Evolutionary conservation across 2,113 vertebrate genomes (phyloP).

Genomic region (Psammodynastes pulverulentus): DNA sequence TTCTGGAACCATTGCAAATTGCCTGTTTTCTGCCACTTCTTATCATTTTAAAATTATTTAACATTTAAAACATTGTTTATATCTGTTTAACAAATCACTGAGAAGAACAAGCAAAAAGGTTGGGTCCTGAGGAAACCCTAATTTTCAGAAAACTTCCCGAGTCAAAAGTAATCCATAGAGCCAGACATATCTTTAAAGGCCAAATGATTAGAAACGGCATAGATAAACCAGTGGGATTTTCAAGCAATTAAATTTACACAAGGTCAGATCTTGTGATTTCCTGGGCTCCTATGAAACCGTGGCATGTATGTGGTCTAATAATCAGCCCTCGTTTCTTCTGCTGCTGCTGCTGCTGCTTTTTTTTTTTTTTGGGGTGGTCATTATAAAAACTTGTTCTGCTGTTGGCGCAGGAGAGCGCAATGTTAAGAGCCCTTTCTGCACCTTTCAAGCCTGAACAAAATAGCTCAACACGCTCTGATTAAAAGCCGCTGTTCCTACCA

Average conservation of each 20-base stretch:
- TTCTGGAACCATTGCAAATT: neutral
- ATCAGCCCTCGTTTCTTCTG: neutral
- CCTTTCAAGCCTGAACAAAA: slow-evolving; percentile 32
- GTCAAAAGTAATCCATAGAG: neutral
- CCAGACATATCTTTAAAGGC: neutral
- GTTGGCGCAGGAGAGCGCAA: neutral
- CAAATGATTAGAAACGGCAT: neutral
- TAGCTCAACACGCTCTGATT: slow-evolving; percentile 54
- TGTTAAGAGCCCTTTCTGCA: slow-evolving; percentile 39
- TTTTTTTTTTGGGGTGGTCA: slow-evolving; percentile 26
- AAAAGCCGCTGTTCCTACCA: slow-evolving; percentile 33
- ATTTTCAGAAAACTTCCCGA: neutral
- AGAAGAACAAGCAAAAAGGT: neutral
- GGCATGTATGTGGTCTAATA: neutral
- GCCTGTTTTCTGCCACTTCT: neutral
- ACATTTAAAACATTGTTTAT: neutral
- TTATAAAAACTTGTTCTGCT: slow-evolving; percentile 27
- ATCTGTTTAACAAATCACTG: neutral
- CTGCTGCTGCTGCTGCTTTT: too few species aligned
- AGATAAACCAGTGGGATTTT: neutral
- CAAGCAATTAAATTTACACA: neutral
- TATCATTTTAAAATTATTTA: neutral
- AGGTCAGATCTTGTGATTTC: too few species aligned
- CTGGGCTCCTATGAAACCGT: neutral
- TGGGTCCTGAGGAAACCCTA: neutral